These are phyloP conservation scores for Sciaenops ocellatus DNA, from an alignment of 2,797 vertebrate genomes.

Conservation along the genomic window DNA sequence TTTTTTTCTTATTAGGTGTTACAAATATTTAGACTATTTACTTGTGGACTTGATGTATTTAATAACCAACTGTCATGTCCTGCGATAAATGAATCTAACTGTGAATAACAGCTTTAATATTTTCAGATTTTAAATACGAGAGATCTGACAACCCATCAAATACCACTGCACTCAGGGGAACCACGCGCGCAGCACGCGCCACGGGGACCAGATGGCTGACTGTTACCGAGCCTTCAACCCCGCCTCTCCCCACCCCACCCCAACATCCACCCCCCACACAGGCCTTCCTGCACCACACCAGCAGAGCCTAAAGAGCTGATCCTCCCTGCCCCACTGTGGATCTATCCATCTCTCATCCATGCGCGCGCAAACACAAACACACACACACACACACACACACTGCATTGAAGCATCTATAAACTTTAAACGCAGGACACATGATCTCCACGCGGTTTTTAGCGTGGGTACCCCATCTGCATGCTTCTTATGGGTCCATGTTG, in stretches of 20 bases:
- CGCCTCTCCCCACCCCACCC: not conserved
- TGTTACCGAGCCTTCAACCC: constrained; percentile 69
- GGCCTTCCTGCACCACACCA: constrained; percentile 40
- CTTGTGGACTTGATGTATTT: not conserved
- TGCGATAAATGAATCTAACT: not conserved
- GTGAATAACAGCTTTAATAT: not conserved
- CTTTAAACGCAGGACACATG: constrained; percentile 64
- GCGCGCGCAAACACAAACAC: constrained; percentile 8
- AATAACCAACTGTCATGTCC: fast-evolving
- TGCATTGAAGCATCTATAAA: constrained; percentile 25
- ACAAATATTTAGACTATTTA: not conserved
- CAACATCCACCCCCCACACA: constrained; percentile 11
- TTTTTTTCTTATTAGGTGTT: not conserved
- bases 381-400: not conserved
- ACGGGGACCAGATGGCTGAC: constrained; percentile 84
- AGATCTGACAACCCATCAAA: constrained; percentile 66
- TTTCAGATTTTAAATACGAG: constrained; percentile 32
- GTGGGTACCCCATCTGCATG: constrained; percentile 81
- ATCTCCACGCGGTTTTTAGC: constrained; percentile 75
- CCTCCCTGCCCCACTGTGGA: constrained; percentile 1
- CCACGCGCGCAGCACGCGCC: constrained; percentile 89
- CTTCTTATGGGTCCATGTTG: constrained; percentile 50
- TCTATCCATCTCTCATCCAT: constrained; percentile 13
- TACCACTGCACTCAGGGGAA: constrained; percentile 80
- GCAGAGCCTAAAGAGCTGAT: constrained; percentile 38